A percentile compares a stretch with the other conserved stretches of the same genome.
Evolutionary conservation across 1,140 invertebrate genomes (phyloP).

Genomic region (Trichonephila clavata): DNA sequence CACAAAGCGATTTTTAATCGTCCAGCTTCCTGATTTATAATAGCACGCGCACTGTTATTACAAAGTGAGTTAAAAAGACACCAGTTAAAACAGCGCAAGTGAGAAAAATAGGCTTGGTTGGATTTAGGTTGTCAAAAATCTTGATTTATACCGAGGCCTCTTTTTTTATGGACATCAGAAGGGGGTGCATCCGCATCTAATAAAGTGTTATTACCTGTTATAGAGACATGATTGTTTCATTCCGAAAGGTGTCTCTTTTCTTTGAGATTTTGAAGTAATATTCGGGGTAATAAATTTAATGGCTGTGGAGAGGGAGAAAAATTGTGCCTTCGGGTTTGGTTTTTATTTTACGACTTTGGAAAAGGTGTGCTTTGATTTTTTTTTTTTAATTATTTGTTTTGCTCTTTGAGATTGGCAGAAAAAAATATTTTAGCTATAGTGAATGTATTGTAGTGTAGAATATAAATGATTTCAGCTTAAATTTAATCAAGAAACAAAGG

Average conservation of each 20-base stretch:
- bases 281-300: too few relatives aligned
- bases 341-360: too few relatives aligned
- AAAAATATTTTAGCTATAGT: too few relatives aligned
- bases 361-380: too few relatives aligned
- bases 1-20: background rate
- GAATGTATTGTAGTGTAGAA: too few relatives aligned
- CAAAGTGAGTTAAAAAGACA: background rate
- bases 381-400: too few relatives aligned
- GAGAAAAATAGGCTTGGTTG: slow-evolving; percentile 16
- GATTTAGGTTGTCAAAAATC: background rate
- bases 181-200: slow-evolving; percentile 8
- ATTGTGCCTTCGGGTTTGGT: too few relatives aligned
- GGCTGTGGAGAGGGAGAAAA: too few relatives aligned
- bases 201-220: slow-evolving; percentile 37
- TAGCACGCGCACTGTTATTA: slow-evolving; percentile 22
- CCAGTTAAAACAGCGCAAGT: slow-evolving; percentile 2
- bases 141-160: background rate
- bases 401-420: too few relatives aligned
- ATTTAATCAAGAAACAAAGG: too few relatives aligned
- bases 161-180: background rate
- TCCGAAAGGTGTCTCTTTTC: background rate
- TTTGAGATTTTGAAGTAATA: too few relatives aligned
- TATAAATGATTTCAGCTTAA: too few relatives aligned
- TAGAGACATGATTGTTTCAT: slow-evolving; percentile 27
- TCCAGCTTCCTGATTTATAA: background rate